Evolutionary conservation across 2,113 vertebrate species (phyloP), one percentile per base, ranked within the genome.

Genomic region (Andinoacara biseriatus): DNA sequence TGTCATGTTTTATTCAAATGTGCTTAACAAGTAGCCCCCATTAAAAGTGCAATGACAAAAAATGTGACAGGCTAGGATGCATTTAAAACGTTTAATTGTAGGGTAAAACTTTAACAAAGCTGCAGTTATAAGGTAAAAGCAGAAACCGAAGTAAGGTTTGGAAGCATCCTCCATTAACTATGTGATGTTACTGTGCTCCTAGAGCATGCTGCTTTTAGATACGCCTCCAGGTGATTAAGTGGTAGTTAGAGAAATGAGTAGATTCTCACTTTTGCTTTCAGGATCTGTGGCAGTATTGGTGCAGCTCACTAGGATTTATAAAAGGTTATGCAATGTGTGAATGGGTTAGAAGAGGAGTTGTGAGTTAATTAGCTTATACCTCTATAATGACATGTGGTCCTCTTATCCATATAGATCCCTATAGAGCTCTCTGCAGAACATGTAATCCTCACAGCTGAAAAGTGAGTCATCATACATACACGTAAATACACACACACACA

Each of bases 381-480:
- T 89, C 35, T 9, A 87, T 87, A 81, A 91, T 91, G 82, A 58
- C 88, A 83, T 91, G 89, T 86, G 91, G 82, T 69, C 83, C 67
- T 86, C 69, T 87, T 82, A 91, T 89, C 80, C 84, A 60, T 65
- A 35, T 17, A 67, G 83, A 89, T 88, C 90, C 87, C 79, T 10
- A 35, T 10, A 63, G 88, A 80, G 54, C 76, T 82, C 84, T 67
- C 83, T 62, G 86, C 81, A 91, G 87, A 80, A 91, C 83, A 87
- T 88, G 83, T 91, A 92, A 94, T 93, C 92, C 88, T 87, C 75
- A 90, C 75, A 87, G 80, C 86, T 90, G 84, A 88, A 83, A 82
- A 76, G 79, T 78, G 90, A 92, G 65, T 90, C 88, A 92, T 80
- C 83, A 60, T 59, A 75, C 59, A 84, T 74, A 80, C 40, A 80